These are phyloP conservation scores for Pomacea maculata DNA, from an alignment of 1,140 invertebrate species.

Conservation along the genomic window DNA sequence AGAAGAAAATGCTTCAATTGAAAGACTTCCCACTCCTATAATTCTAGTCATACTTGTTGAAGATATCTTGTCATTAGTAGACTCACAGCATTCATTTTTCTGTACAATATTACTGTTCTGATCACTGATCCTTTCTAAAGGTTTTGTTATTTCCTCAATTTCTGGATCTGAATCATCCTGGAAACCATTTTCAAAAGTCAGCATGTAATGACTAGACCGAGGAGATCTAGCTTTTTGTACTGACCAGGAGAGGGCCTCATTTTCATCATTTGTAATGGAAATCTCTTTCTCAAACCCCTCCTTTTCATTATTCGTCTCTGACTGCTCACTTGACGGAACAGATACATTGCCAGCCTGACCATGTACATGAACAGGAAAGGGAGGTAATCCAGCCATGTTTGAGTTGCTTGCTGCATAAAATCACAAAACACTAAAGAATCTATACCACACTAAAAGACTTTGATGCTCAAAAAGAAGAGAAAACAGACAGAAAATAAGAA, in stretches of 20 bases:
- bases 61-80: too few species aligned
- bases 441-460: background rate
- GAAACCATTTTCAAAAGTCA: conserved; percentile 20
- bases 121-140: conserved; percentile 6
- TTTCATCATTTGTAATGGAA: background rate
- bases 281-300: background rate
- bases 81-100: too few species aligned
- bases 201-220: conserved; percentile 14
- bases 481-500: background rate
- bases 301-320: background rate
- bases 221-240: background rate
- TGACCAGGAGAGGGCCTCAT: background rate
- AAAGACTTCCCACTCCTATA: too few species aligned
- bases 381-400: background rate
- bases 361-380: background rate
- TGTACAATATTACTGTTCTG: conserved; percentile 9
- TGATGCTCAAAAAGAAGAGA: background rate
- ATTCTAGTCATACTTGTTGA: too few species aligned
- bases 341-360: background rate
- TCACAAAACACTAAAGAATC: background rate
- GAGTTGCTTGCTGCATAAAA: background rate
- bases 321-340: background rate
- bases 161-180: conserved; percentile 20
- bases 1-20: too few species aligned
- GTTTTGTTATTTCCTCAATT: conserved; percentile 14